Evolutionary conservation across 2,888 invertebrate genomes (phyloP), one percentile per base, ranked within the genome.

Genomic region (Dione juno): DNA sequence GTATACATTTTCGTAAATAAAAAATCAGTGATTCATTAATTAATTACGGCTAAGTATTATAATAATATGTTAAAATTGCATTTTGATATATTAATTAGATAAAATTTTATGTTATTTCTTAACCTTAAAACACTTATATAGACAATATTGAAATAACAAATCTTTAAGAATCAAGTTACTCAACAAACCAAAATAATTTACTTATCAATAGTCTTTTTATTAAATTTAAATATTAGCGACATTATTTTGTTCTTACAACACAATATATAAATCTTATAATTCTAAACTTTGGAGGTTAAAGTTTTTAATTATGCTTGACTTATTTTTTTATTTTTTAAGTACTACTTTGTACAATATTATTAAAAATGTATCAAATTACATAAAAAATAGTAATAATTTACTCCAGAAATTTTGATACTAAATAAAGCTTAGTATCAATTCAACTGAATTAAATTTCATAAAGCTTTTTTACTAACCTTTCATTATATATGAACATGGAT

Each of bases 1-100:
- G 16, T 21, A 9, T 7, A 21, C 8, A 0, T 37, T 54, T 53
- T 11, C 5, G 37, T 16, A 10, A 16, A n/a, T n/a, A n/a, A 40
- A 57, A 16, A 16, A 57, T 40, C 16, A 37, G 57, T 57, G 37
- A 57, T 11, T 57, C 37, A 57, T 37, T 57, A 40, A 57, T 57
- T 11, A 16, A 16, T 57, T 57, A 57, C 37, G 37, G 37, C 16
- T 16, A 40, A 40, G 37, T 50, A 21, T 40, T 57, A 19, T 37
- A 37, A 57, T 57, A 37, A 16, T 16, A 16, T 16, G 57, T 19
- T 16, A 37, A 57, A 37, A 57, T 57, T 57, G n/a, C 10, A 57
- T 16, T 57, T 57, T 16, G 11, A 16, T 16, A 57, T 37, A 57
- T 40, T 57, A 57, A 54, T 37, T 16, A 16, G 37, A 57, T 37